These are phyloP conservation scores for Dendrocopos noguchii DNA, from an alignment of 2,113 vertebrate species.

Conservation along the genomic window DNA sequence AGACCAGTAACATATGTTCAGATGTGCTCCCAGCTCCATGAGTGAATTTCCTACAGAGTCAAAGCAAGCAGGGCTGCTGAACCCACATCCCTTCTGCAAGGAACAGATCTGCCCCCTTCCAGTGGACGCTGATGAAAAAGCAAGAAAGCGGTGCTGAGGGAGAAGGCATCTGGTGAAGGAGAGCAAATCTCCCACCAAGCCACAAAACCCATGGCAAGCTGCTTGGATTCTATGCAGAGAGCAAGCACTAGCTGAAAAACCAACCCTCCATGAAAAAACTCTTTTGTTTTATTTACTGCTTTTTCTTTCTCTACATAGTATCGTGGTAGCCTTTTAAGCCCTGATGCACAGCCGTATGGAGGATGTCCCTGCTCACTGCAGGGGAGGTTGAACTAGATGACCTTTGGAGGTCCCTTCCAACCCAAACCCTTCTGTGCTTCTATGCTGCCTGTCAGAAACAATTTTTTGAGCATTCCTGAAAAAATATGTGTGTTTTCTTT, in stretches of 20 bases:
- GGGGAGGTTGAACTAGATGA: no score
- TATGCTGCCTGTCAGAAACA: not conserved
- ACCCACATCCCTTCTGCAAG: not conserved
- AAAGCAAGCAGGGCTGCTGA: not conserved
- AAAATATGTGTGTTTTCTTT: not conserved
- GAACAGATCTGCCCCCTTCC: not conserved
- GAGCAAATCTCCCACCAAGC: not conserved
- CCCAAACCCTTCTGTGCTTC: no score
- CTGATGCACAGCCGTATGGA: not conserved
- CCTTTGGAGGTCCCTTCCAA: no score
- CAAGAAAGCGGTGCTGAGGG: fast-evolving
- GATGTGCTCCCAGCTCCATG: not conserved
- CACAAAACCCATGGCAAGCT: not conserved
- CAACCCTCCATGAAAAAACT: not conserved
- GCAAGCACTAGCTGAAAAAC: not conserved
- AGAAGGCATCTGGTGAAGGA: not conserved
- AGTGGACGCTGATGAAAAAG: not conserved
- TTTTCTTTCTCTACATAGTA: not conserved
- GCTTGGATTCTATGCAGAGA: not conserved
- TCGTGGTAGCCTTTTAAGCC: not conserved
- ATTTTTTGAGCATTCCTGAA: not conserved
- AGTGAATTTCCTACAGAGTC: not conserved
- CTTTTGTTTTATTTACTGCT: not conserved
- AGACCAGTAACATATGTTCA: not conserved
- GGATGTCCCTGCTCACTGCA: no score